Conservation (phyloP, 2,797 vertebrate genomes). For the Coilia nasus region DNA sequence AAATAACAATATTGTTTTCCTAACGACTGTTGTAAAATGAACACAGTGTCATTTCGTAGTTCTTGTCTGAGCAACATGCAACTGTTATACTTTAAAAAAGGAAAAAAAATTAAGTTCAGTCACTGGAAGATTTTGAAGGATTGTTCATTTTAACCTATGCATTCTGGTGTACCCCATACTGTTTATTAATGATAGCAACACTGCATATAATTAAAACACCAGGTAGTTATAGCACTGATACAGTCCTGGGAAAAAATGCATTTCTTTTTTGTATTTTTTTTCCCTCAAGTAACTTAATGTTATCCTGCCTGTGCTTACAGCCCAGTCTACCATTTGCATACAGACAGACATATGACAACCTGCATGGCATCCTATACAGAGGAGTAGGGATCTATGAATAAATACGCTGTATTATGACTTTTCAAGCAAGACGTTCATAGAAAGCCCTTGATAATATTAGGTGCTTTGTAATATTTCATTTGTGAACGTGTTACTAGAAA, state of each 20-base stretch:
- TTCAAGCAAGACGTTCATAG: neutral
- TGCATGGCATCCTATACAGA: neutral
- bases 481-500: neutral
- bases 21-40: conserved; percentile 5
- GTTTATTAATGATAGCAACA: neutral
- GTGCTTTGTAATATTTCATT: neutral
- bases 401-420: neutral
- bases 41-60: neutral
- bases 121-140: neutral
- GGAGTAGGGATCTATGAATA: neutral
- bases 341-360: neutral
- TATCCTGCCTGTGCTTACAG: conserved; percentile 5
- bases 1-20: conserved; percentile 10
- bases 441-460: neutral
- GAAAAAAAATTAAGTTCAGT: neutral
- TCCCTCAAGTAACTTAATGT: neutral
- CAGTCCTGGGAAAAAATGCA: neutral
- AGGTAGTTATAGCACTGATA: conserved; percentile 9
- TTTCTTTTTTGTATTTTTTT: neutral
- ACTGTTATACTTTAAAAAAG: neutral
- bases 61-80: neutral
- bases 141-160: conserved; percentile 3
- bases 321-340: neutral
- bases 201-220: conserved; percentile 11
- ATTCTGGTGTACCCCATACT: conserved; percentile 12